Base-by-base conservation (phyloP, 2,113 vertebrate species). In the Pseudorhombus dupliciocellatus region DNA sequence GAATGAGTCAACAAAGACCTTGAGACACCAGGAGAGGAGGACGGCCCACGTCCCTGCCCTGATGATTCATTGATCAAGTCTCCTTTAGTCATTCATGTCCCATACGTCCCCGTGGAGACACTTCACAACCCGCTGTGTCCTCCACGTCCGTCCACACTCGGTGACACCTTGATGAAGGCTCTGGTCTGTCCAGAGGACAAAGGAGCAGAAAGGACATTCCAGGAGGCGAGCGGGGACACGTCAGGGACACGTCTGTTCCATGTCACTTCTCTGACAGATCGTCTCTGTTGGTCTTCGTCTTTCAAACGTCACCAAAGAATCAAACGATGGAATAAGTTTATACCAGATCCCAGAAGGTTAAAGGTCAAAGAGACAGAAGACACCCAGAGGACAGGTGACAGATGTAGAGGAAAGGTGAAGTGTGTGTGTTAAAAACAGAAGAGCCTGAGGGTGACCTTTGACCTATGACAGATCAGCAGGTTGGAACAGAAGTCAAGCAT, bases 131-230 rank as follows among this genome's bases (percentile, higher is more conserved):
- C 55, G 67, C 76, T 40, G 65, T 76, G 75, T 57, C 48, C 57
- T 77, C 62, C 28, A 2, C 77, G 84, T 88, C 84, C 84, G 80
- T 54, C 76, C 73, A 70, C n/a, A n/a, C n/a, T n/a, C n/a, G n/a
- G n/a, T n/a, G n/a, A n/a, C n/a, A n/a, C n/a, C n/a, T n/a, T n/a
- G n/a, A n/a, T n/a, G n/a, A n/a, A n/a, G n/a, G n/a, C n/a, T n/a
- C n/a, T n/a, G n/a, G n/a, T n/a, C n/a, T n/a, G n/a, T n/a, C n/a
- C n/a, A n/a, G n/a, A n/a, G n/a, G n/a, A n/a, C n/a, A n/a, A n/a
- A n/a, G n/a, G n/a, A n/a, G n/a, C n/a, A n/a, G n/a, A n/a, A n/a
- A n/a, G n/a, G n/a, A n/a, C n/a, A n/a, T n/a, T n/a, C n/a, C n/a
- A n/a, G n/a, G n/a, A n/a, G n/a, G n/a, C n/a, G n/a, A n/a, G n/a